A percentile compares a stretch with the other conserved stretches of the same genome.
These are phyloP conservation scores for Eretmocerus hayati DNA, from an alignment of 2,888 invertebrate species.

Conservation along the genomic window DNA sequence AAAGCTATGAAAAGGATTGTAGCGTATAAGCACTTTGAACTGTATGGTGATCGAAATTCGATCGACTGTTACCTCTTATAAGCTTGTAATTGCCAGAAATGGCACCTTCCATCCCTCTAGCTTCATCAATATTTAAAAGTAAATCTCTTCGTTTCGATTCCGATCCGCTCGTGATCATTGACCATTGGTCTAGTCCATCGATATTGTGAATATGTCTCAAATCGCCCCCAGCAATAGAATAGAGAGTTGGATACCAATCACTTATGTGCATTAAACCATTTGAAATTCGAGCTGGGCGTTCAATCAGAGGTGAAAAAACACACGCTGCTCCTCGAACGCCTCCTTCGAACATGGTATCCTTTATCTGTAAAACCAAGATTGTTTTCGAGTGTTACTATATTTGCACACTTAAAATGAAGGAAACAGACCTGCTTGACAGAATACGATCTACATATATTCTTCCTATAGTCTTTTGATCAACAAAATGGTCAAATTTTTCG, in stretches of 20 bases:
- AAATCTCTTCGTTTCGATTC: slow-evolving; percentile 53
- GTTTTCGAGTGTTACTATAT: neutral
- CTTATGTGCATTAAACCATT: slow-evolving; percentile 67
- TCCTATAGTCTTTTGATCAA: no score
- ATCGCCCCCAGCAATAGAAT: slow-evolving; percentile 41
- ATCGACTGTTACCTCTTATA: slow-evolving; percentile 35
- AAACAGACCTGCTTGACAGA: no score
- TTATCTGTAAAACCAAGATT: slow-evolving; percentile 50
- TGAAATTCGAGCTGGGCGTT: slow-evolving; percentile 52
- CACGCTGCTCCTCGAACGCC: slow-evolving; percentile 70
- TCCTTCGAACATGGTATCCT: slow-evolving; percentile 80
- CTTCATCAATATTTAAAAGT: slow-evolving; percentile 66
- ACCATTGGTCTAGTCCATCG: slow-evolving; percentile 49
- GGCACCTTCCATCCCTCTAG: slow-evolving; percentile 22
- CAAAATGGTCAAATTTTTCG: no score
- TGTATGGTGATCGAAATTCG: no score
- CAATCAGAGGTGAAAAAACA: slow-evolving; percentile 63
- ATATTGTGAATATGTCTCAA: slow-evolving; percentile 46
- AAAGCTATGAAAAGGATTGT: neutral
- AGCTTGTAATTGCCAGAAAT: slow-evolving; percentile 33
- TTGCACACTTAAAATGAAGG: no score
- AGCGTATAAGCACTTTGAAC: no score
- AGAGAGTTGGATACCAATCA: slow-evolving; percentile 76
- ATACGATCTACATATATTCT: no score
- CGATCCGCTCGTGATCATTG: slow-evolving; percentile 23